Conservation (phyloP, 1,140 invertebrate species). For the Pachypeltis micranthus region DNA sequence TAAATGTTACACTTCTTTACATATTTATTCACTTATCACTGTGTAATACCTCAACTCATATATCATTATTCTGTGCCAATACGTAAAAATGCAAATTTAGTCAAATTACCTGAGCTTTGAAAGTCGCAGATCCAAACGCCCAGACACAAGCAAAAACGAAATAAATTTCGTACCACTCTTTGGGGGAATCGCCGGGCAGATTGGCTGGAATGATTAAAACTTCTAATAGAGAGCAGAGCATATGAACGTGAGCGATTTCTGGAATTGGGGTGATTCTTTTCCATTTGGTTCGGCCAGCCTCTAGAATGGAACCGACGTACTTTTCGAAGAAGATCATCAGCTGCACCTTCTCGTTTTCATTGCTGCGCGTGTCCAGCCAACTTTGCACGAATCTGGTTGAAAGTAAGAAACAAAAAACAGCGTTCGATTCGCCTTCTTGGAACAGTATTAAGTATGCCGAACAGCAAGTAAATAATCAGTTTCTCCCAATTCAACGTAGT, state of each 20-base stretch:
- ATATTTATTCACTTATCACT: no score
- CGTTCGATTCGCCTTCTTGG: no score
- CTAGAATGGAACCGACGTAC: conserved; percentile 75
- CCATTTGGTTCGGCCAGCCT: conserved; percentile 62
- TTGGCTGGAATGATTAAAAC: conserved; percentile 69
- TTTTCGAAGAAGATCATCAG: conserved; percentile 86
- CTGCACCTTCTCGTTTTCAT: conserved; percentile 60
- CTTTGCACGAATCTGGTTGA: conserved; percentile 49
- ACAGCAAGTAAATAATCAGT: no score
- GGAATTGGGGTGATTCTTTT: conserved; percentile 86
- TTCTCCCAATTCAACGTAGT: no score
- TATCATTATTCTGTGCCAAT: neutral
- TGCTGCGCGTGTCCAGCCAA: conserved; percentile 74
- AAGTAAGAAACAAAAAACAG: no score
- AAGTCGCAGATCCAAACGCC: conserved; percentile 85
- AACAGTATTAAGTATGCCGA: no score
- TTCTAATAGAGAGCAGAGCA: conserved; percentile 80
- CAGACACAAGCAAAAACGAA: conserved; percentile 86
- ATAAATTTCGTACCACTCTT: conserved; percentile 84
- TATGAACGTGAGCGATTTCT: conserved; percentile 81
- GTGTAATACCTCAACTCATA: no score
- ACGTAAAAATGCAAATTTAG: neutral
- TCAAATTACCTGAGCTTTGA: conserved; percentile 65
- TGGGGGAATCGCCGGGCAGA: conserved; percentile 72
- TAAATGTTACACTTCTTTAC: no score